These are phyloP conservation scores for Crax fasciolata DNA, from an alignment of 2,797 vertebrate species.

Conservation along the genomic window DNA sequence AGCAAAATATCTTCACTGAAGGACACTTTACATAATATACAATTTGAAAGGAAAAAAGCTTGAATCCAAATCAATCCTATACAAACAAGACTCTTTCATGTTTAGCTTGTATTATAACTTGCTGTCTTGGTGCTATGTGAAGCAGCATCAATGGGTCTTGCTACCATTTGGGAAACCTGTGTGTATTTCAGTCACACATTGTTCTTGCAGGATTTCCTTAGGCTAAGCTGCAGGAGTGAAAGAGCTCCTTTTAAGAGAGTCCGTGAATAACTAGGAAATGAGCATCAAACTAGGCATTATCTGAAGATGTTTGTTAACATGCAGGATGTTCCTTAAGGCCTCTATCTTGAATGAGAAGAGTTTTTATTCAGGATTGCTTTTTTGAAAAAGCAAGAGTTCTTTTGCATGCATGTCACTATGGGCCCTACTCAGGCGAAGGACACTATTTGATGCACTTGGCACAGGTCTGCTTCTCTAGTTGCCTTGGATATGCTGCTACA, in stretches of 20 bases:
- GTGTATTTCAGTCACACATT: conserved; percentile 80
- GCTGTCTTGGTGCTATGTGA: conserved; percentile 59
- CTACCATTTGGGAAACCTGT: conserved; percentile 76
- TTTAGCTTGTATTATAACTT: conserved; percentile 30
- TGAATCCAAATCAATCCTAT: conserved; percentile 22
- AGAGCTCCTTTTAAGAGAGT: conserved; percentile 82
- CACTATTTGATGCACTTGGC: conserved; percentile 53
- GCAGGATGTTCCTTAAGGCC: conserved; percentile 82
- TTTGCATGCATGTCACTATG: conserved; percentile 77
- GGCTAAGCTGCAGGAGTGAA: conserved; percentile 84
- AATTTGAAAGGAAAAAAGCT: conserved; percentile 52
- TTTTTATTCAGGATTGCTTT: conserved; percentile 78
- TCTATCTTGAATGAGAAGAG: conserved; percentile 79
- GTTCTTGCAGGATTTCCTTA: conserved; percentile 82
- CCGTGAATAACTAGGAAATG: conserved; percentile 84
- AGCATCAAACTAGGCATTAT: conserved; percentile 84
- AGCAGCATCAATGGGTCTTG: conserved; percentile 69
- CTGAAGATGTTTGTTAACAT: conserved; percentile 85
- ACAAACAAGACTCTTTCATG: conserved; percentile 40
- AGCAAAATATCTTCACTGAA: conserved; percentile 18
- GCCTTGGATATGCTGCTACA: conserved; percentile 21
- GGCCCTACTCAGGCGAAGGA: conserved; percentile 42
- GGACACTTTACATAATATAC: conserved; percentile 22
- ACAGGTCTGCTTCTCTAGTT: background rate
- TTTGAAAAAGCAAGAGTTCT: conserved; percentile 75